Evolutionary conservation across 64 coral and sea anemone species (phyloP).

Genomic region (Montipora efflorescens): DNA sequence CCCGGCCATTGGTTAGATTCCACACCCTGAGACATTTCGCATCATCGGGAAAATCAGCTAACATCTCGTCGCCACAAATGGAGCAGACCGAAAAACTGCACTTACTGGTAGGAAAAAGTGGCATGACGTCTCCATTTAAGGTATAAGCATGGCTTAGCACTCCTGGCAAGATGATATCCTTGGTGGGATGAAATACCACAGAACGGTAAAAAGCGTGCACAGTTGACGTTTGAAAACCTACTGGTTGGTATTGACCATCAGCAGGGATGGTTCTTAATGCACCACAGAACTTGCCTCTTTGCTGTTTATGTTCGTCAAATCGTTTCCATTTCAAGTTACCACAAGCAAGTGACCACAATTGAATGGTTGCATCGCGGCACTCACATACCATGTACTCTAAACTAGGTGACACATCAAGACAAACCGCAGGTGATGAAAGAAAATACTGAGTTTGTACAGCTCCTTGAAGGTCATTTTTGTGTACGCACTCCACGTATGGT

Average conservation of each 20-base stretch:
- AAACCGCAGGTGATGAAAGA: not conserved
- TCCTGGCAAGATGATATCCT: conserved; percentile 20
- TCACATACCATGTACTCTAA: not conserved
- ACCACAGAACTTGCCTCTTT: too few relatives aligned
- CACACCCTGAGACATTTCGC: too few relatives aligned
- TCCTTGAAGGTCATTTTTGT: not conserved
- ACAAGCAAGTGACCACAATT: too few relatives aligned
- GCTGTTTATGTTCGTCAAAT: too few relatives aligned
- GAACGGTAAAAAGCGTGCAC: not conserved
- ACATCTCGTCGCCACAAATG: not conserved
- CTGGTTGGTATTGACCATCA: too few relatives aligned
- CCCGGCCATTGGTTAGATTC: too few relatives aligned
- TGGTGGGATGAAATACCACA: conserved; percentile 38
- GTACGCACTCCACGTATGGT: not conserved
- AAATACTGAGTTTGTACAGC: not conserved
- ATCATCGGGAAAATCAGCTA: not conserved
- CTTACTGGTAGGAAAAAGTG: not conserved
- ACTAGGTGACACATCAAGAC: conserved; percentile 31
- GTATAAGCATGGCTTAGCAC: not conserved
- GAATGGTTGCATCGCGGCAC: too few relatives aligned
- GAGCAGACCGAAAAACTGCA: not conserved
- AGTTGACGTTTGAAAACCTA: too few relatives aligned
- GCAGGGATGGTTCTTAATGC: too few relatives aligned
- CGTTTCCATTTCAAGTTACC: too few relatives aligned
- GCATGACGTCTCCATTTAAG: not conserved